Evolutionary conservation across 2,113 vertebrate genomes (phyloP).

Genomic region (Xenopus borealis): DNA sequence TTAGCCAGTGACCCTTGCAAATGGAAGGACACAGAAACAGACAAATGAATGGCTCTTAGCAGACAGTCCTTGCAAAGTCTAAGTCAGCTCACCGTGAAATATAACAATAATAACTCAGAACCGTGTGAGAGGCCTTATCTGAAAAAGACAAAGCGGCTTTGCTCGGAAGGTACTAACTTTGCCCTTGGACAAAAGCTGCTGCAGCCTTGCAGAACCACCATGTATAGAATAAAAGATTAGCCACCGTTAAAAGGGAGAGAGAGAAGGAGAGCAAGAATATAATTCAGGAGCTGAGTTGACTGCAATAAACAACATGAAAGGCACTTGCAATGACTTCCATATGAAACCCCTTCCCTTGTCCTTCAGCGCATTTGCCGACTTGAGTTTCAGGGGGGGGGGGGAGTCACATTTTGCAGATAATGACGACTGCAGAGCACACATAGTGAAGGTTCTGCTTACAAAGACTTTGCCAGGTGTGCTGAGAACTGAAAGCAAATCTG

Average conservation of each 20-base stretch:
- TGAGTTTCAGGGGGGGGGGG: slow-evolving; percentile 1
- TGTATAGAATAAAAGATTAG: slow-evolving; percentile 41
- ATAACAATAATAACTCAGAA: slow-evolving; percentile 46
- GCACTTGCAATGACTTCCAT: slow-evolving; percentile 8
- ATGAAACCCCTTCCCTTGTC: slow-evolving; percentile 21
- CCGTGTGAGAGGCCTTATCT: slow-evolving; percentile 39
- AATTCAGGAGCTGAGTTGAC: slow-evolving; percentile 35
- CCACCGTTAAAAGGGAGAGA: slow-evolving; percentile 2
- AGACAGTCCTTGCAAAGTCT: slow-evolving; percentile 40
- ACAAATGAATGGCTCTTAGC: slow-evolving; percentile 38
- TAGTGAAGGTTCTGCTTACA: background rate
- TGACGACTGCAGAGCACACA: background rate
- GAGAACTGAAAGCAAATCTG: background rate
- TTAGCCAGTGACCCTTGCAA: slow-evolving; percentile 35
- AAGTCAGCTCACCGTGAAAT: slow-evolving; percentile 42
- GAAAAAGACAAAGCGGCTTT: slow-evolving; percentile 35
- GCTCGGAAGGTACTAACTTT: slow-evolving; percentile 38
- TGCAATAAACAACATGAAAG: slow-evolving; percentile 24
- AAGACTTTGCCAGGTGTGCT: background rate
- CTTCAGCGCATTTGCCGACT: slow-evolving; percentile 6
- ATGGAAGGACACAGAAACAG: slow-evolving; percentile 38
- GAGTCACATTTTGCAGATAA: slow-evolving; percentile 7
- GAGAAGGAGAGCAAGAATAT: slow-evolving; percentile 4
- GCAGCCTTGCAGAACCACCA: slow-evolving; percentile 19
- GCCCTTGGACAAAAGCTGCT: slow-evolving; percentile 33